These are phyloP conservation scores for Drosophila cracens DNA, from an alignment of 2,888 invertebrate genomes.

Conservation along the genomic window DNA sequence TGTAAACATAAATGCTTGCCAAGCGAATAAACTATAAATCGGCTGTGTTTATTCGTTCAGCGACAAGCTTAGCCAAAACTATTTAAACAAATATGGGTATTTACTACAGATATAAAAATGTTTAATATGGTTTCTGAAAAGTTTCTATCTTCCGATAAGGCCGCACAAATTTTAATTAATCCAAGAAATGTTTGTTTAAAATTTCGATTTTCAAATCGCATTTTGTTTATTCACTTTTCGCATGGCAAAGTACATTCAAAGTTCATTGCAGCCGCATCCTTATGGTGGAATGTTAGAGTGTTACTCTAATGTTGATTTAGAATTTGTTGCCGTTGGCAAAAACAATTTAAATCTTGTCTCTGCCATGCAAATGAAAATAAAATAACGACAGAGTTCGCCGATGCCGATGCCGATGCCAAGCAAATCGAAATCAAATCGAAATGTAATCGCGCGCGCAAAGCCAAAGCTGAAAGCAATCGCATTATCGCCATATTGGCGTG, in stretches of 20 bases:
- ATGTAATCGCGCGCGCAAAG: constrained; percentile 78
- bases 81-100: no score
- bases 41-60: constrained; percentile 24
- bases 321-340: constrained; percentile 69
- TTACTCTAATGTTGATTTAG: constrained; percentile 59
- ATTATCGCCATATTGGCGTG: constrained; percentile 78
- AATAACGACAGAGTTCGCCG: constrained; percentile 30
- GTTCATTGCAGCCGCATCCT: constrained; percentile 42
- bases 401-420: constrained; percentile 40
- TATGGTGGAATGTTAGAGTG: constrained; percentile 7
- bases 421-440: constrained; percentile 79
- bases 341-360: constrained; percentile 77
- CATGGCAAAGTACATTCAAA: constrained; percentile 17
- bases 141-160: neutral
- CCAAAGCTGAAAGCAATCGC: constrained; percentile 77
- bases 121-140: neutral
- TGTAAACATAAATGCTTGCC: constrained; percentile 72
- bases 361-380: constrained; percentile 42
- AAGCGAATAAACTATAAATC: constrained; percentile 32
- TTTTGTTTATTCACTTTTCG: neutral
- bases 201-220: neutral
- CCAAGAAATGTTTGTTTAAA: neutral
- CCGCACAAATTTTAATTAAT: neutral
- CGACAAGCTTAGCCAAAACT: neutral
- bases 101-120: neutral